Evolutionary conservation across 2,113 vertebrate species (phyloP).

Genomic region (Peucedramus taeniatus): DNA sequence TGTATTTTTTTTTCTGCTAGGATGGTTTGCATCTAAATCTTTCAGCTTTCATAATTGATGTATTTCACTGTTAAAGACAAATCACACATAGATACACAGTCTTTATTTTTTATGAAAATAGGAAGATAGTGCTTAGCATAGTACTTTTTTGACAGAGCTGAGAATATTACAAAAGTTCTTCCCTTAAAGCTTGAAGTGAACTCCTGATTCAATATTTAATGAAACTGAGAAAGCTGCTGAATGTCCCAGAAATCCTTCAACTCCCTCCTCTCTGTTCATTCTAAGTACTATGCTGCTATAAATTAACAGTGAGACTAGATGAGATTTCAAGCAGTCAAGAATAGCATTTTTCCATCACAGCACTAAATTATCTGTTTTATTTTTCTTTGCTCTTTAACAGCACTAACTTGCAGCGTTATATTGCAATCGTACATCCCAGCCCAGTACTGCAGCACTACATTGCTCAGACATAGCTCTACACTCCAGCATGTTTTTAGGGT

Average conservation of each 20-base stretch:
- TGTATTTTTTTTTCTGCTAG: neutral
- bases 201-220: conserved; percentile 50
- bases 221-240: conserved; percentile 26
- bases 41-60: neutral
- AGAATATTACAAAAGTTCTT: neutral
- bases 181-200: conserved; percentile 1
- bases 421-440: neutral
- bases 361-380: neutral
- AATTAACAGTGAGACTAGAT: neutral
- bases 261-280: neutral
- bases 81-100: neutral
- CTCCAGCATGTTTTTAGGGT: conserved; percentile 42
- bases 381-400: neutral
- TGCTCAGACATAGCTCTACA: neutral
- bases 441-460: neutral
- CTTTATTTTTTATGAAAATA: conserved; percentile 1
- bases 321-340: conserved; percentile 31
- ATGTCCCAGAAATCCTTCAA: conserved; percentile 15
- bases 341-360: neutral
- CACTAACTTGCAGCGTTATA: conserved; percentile 23
- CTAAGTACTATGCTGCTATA: conserved; percentile 8
- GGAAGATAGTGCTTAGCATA: neutral
- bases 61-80: neutral
- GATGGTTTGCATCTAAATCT: conserved; percentile 15
- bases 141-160: neutral